Base-by-base conservation (phyloP, 2,888 invertebrate species). In the Synergus itoensis region DNA sequence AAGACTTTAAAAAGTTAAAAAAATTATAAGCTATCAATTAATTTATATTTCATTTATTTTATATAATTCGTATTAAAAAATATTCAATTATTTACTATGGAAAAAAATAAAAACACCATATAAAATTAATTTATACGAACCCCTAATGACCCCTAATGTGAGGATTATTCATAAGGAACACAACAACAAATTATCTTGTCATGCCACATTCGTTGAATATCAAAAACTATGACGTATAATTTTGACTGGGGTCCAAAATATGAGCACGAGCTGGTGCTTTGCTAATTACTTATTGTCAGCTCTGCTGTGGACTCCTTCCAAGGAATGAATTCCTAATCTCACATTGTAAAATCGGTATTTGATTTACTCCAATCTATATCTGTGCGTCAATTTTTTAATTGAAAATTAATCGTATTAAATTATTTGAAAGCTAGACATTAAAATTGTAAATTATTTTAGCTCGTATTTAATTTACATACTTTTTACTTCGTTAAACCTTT, bases 231-330 rank as follows among this genome's bases (percentile, higher is more conserved):
- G 53, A 53, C 11, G 36, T 11, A n/a, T 11, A n/a, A 36, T 48
- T 36, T 73, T 73, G 73, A 53, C 53, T 36, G 16, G 16, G n/a
- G n/a, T 53, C 73, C 53, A 73, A 40, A 73, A n/a, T 48, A 45
- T 36, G 7, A 28, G 16, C 21, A n/a, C 16, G 7, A 73, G 43
- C 21, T 48, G 16, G 14, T 48, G 16, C 45, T 69, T 28, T 14
- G 28, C 28, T 21, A 18, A 18, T 53, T 53, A n/a, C 53, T 16
- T 53, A 21, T 60, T 60, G 60, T 60, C 12, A 60, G 21, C 12
- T 60, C 21, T 28, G 12, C 12, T 28, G 21, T 60, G 60, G 60
- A 60, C 60, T 21, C 60, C 12, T 60, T 28, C 21, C 60, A 60
- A 60, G 21, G 5, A 60, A 60, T 9, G 21, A 60, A 21, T 60